A percentile compares a stretch with the other conserved stretches of the same genome.
These are phyloP conservation scores for Gryllus bimaculatus DNA, from an alignment of 1,140 invertebrate species.

Conservation along the genomic window DNA sequence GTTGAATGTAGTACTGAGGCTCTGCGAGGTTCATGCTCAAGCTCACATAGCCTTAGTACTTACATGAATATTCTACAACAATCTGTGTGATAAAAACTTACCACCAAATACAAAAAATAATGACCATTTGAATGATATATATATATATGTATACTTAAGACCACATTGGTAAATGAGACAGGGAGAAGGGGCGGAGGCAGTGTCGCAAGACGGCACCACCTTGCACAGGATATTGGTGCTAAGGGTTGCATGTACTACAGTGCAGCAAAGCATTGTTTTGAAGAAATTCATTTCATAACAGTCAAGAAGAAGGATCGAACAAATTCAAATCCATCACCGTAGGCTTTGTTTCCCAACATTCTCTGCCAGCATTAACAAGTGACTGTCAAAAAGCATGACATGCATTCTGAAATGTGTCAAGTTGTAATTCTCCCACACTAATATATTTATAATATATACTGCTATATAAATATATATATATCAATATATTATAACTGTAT, in stretches of 20 bases:
- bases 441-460: neutral
- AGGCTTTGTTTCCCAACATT: conserved; percentile 22
- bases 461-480: conserved; percentile 9
- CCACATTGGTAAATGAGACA: neutral
- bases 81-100: neutral
- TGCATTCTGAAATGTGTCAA: conserved; percentile 22
- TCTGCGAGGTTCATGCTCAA: neutral
- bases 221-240: neutral
- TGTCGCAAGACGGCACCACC: neutral
- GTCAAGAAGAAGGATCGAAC: conserved; percentile 23
- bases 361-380: conserved; percentile 24
- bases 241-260: conserved; percentile 19
- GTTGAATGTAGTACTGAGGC: neutral
- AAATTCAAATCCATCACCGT: conserved; percentile 26
- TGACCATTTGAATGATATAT: neutral
- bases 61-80: neutral
- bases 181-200: neutral
- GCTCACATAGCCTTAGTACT: neutral
- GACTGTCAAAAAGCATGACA: conserved; percentile 29
- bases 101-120: neutral
- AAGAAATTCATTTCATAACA: conserved; percentile 17
- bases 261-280: conserved; percentile 22
- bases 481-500: conserved; percentile 10
- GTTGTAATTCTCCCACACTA: conserved; percentile 9
- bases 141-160: neutral